These are phyloP conservation scores for Hippocampus abdominalis DNA, from an alignment of 2,113 vertebrate species.

Conservation along the genomic window DNA sequence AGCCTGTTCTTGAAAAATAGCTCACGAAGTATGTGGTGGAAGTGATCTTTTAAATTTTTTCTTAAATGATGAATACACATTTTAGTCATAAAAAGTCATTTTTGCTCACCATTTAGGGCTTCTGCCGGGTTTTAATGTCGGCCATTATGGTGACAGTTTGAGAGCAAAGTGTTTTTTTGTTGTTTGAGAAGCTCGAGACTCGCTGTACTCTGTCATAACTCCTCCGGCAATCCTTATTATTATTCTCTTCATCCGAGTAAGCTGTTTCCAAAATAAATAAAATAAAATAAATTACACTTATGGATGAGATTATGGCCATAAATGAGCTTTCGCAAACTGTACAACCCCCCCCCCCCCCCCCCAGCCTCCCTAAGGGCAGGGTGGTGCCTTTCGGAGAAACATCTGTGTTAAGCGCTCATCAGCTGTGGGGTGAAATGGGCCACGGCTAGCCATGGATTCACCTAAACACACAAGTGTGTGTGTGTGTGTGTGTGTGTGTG, in stretches of 20 bases:
- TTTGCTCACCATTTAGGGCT: too few relatives aligned
- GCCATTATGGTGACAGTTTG: neutral
- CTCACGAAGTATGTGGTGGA: too few relatives aligned
- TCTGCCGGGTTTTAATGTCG: neutral
- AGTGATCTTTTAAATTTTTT: too few relatives aligned
- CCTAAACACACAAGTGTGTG: constrained; percentile 8
- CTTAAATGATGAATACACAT: too few relatives aligned
- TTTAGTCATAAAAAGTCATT: too few relatives aligned
- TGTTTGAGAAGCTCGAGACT: neutral
- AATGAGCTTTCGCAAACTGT: constrained; percentile 48
- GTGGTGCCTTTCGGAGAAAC: constrained; percentile 63
- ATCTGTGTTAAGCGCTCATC: constrained; percentile 65
- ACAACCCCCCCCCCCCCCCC: too few relatives aligned
- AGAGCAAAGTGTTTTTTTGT: neutral
- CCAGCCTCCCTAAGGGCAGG: constrained; percentile 22
- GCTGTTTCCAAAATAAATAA: constrained; percentile 42
- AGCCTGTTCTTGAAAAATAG: too few relatives aligned
- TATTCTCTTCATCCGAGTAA: neutral
- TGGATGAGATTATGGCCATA: constrained; percentile 48
- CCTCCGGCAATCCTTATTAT: neutral
- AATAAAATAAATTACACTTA: constrained; percentile 41
- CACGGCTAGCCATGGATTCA: constrained; percentile 45
- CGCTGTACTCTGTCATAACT: neutral
- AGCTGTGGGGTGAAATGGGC: constrained; percentile 61
- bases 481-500: neutral